These are phyloP conservation scores for Erannis defoliaria DNA, from an alignment of 2,888 invertebrate genomes.

Conservation along the genomic window DNA sequence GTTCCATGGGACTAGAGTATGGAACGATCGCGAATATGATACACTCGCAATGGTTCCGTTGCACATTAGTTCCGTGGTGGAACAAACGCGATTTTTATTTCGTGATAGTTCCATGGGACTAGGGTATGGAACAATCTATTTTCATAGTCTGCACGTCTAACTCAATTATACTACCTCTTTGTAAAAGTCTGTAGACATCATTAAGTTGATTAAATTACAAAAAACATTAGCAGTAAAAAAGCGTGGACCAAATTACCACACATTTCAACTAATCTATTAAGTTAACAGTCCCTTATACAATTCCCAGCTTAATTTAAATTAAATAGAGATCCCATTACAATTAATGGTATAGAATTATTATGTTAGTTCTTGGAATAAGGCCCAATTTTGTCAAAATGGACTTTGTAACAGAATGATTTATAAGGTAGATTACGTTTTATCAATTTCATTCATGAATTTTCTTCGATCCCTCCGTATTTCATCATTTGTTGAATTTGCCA, in stretches of 20 bases:
- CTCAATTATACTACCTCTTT: too few relatives aligned
- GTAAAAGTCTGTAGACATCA: not conserved
- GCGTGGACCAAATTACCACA: slow-evolving; percentile 4
- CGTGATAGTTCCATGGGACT: too few relatives aligned
- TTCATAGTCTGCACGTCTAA: too few relatives aligned
- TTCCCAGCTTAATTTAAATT: slow-evolving; percentile 22
- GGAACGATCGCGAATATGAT: too few relatives aligned
- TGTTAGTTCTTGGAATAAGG: slow-evolving; percentile 10
- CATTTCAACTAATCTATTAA: slow-evolving; percentile 16
- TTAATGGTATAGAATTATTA: slow-evolving; percentile 8
- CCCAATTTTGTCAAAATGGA: slow-evolving; percentile 7
- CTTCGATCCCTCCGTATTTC: slow-evolving; percentile 9
- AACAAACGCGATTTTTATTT: too few relatives aligned
- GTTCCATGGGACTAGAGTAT: too few relatives aligned
- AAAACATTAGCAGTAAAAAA: slow-evolving; percentile 2
- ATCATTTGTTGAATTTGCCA: slow-evolving; percentile 5
- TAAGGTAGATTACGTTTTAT: slow-evolving; percentile 12
- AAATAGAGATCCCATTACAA: slow-evolving; percentile 20
- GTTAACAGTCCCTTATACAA: slow-evolving; percentile 21
- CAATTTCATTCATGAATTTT: slow-evolving; percentile 6
- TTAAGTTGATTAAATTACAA: not conserved
- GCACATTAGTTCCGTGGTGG: too few relatives aligned
- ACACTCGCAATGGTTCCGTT: too few relatives aligned
- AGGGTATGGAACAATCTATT: too few relatives aligned
- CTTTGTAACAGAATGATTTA: slow-evolving; percentile 20